Evolutionary conservation across 2,797 vertebrate genomes (phyloP).

Genomic region (Meriones psammophilus): DNA sequence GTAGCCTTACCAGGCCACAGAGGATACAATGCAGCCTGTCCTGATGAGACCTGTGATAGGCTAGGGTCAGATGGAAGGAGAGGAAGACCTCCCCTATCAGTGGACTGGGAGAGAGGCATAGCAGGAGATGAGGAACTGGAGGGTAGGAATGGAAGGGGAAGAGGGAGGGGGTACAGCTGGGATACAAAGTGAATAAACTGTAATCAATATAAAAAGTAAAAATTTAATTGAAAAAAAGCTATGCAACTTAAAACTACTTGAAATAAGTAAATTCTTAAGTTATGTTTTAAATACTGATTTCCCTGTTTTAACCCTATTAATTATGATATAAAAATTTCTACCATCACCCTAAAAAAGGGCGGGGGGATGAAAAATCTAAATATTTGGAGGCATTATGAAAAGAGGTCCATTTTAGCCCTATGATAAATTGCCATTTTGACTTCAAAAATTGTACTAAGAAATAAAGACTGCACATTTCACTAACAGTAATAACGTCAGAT

Average conservation of each 20-base stretch:
- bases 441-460: conserved; percentile 60
- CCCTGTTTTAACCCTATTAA: conserved; percentile 52
- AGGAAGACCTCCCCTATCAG: too few relatives aligned
- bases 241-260: conserved; percentile 53
- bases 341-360: neutral
- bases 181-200: too few relatives aligned
- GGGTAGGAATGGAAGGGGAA: too few relatives aligned
- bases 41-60: too few relatives aligned
- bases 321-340: conserved; percentile 47
- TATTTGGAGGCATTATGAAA: conserved; percentile 18
- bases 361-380: conserved; percentile 36
- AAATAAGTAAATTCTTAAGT: conserved; percentile 29
- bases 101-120: too few relatives aligned
- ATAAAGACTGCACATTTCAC: conserved; percentile 34
- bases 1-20: too few relatives aligned
- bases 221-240: neutral
- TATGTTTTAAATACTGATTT: conserved; percentile 46
- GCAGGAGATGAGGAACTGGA: too few relatives aligned
- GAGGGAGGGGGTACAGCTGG: too few relatives aligned
- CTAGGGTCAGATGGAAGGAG: too few relatives aligned
- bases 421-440: conserved; percentile 33
- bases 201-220: too few relatives aligned
- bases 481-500: conserved; percentile 8
- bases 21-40: too few relatives aligned
- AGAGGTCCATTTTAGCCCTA: neutral